Base-by-base conservation (phyloP, 2,888 invertebrate species). In the Sicus ferrugineus region DNA sequence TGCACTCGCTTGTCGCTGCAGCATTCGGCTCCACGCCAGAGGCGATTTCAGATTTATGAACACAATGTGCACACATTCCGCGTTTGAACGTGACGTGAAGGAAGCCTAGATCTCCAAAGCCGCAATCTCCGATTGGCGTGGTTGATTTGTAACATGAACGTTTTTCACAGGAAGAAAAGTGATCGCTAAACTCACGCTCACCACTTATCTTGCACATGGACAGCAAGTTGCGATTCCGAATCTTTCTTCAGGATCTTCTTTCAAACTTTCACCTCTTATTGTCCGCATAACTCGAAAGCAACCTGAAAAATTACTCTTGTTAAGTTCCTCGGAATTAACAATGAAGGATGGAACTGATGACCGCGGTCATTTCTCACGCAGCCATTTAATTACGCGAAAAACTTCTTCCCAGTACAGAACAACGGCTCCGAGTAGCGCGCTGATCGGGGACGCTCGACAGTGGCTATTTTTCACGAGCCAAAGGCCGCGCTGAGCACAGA, bases 351-450 rank as follows among this genome's bases (percentile, higher is more conserved):
- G 28, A 59, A 74, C 73, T 76, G 72, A 73, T 74, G 72, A 69
- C 72, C 65, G 65, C 38, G 62, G 71, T 66, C 73, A 76, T 76
- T 75, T 74, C 73, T 74, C 72, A 74, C 28, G 26, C 59, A 70
- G 67, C 69, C 26, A 14, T 69, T 73, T 75, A 75, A 73, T 73
- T 75, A 73, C 67, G 69, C 42, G 16, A 26, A 31, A 54, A 65
- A 38, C 38, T 31, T 28, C 28, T 65, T 34, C 54, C 64, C 5
- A 26, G 23, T 14, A 23, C 23, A 9, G 42, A 9, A 42, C 14
- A n/a, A 56, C 16, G 30, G n/a, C 30, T 30, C n/a, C 23, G n/a
- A 56, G 28, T n/a, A 56, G 4, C 30, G 30, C 4, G 16, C 11
- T 9, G 28, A 56, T n/a, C 28, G n/a, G 16, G 26, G 16, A 3